These are phyloP conservation scores for Synanceia verrucosa DNA, from an alignment of 2,797 vertebrate genomes.

Conservation along the genomic window DNA sequence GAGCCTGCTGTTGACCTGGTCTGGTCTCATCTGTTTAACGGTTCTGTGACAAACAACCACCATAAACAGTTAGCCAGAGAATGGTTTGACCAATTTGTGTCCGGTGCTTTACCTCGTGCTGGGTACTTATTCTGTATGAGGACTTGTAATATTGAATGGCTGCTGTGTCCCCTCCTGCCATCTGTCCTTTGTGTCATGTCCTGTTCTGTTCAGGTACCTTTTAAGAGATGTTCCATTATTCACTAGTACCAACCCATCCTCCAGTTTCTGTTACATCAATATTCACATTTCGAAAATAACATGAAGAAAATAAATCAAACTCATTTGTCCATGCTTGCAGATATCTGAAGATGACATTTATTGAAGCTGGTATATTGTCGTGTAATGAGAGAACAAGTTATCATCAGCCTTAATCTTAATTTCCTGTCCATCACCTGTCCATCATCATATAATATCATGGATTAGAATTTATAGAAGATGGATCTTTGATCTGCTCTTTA, in stretches of 20 bases:
- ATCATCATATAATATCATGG: not conserved
- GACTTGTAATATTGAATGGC: constrained; percentile 9
- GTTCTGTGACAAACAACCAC: constrained; percentile 22
- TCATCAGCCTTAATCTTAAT: not conserved
- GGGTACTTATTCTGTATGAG: not conserved
- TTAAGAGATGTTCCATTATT: not conserved
- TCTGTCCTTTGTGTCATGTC: not conserved
- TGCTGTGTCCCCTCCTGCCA: not conserved
- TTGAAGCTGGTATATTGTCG: not conserved
- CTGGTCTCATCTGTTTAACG: constrained; percentile 29
- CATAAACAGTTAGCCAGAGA: not conserved
- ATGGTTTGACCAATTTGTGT: constrained; percentile 18
- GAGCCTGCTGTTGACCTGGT: constrained; percentile 33
- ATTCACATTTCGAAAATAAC: not conserved
- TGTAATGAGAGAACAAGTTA: not conserved
- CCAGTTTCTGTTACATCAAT: not conserved
- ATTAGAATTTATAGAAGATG: not conserved
- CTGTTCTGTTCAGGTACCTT: not conserved
- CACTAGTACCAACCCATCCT: not conserved
- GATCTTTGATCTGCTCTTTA: not conserved
- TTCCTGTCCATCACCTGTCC: not conserved
- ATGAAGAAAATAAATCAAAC: not conserved
- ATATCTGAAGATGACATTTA: not conserved
- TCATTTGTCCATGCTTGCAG: not conserved
- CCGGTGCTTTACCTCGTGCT: constrained; percentile 22